Evolutionary conservation across 2,888 invertebrate species (phyloP).

Genomic region (Troides oblongomaculatus): DNA sequence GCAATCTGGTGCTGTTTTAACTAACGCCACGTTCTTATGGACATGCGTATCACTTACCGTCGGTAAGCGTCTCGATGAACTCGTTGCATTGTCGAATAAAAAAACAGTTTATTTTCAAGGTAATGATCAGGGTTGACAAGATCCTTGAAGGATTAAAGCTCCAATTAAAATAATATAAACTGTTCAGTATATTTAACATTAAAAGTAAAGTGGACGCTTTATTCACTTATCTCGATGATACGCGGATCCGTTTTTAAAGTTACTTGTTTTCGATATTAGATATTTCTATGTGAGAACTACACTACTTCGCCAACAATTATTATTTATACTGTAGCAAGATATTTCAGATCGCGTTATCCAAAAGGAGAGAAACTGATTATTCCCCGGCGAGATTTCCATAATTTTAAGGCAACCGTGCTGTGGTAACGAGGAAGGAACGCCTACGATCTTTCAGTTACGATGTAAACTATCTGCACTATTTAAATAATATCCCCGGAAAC

Average conservation of each 20-base stretch:
- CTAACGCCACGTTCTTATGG: no score
- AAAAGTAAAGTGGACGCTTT: background rate
- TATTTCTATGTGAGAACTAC: background rate
- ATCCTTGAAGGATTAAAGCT: no score
- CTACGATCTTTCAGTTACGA: slow-evolving; percentile 22
- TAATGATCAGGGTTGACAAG: no score
- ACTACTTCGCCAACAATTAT: slow-evolving; percentile 14
- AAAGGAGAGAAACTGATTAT: slow-evolving; percentile 26
- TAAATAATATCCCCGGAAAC: slow-evolving; percentile 10
- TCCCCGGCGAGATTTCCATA: slow-evolving; percentile 22
- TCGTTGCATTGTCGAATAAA: no score
- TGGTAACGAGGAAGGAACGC: slow-evolving; percentile 22
- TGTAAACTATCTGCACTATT: slow-evolving; percentile 17
- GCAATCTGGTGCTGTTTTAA: no score
- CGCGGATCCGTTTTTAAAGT: background rate
- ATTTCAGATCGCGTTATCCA: slow-evolving; percentile 26
- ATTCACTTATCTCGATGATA: no score
- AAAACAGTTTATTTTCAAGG: no score
- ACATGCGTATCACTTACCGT: no score
- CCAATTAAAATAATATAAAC: no score
- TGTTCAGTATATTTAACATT: background rate
- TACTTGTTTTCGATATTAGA: background rate
- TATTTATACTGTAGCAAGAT: slow-evolving; percentile 18
- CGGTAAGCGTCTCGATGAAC: no score
- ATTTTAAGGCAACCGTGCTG: slow-evolving; percentile 20